phyloP scores from a whole-genome alignment of 2,888 invertebrate genomes.

The Mongoloraphidia duomilia region DNA sequence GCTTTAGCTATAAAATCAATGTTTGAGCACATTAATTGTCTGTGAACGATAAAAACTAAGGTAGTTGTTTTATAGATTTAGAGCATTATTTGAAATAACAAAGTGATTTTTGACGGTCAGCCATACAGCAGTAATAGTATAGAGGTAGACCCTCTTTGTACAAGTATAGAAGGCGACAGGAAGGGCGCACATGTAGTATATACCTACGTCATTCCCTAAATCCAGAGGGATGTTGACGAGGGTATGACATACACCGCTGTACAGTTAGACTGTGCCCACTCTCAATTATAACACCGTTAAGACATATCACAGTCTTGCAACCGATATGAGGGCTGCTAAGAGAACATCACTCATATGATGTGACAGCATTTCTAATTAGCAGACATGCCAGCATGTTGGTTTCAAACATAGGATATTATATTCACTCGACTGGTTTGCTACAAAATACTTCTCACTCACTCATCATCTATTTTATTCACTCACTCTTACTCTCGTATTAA shows the following conservation, averaged over 20 bases:
- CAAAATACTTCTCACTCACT: too few relatives aligned
- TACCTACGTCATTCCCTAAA: not conserved
- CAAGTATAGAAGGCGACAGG: too few relatives aligned
- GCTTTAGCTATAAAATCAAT: too few relatives aligned
- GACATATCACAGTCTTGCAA: constrained; percentile 16
- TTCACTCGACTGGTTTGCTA: too few relatives aligned
- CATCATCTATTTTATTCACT: too few relatives aligned
- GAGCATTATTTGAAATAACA: constrained; percentile 12
- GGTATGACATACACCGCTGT: constrained; percentile 24
- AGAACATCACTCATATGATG: constrained; percentile 26
- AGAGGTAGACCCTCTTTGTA: too few relatives aligned
- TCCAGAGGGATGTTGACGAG: constrained; percentile 25
- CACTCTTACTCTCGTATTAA: too few relatives aligned
- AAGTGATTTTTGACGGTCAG: constrained; percentile 25
- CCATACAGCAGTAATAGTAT: constrained; percentile 11
- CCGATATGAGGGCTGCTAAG: constrained; percentile 16
- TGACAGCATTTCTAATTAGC: constrained; percentile 30
- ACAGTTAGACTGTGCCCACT: constrained; percentile 4
- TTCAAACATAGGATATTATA: too few relatives aligned
- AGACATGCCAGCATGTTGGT: constrained; percentile 18
- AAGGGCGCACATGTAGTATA: too few relatives aligned
- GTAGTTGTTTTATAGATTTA: too few relatives aligned
- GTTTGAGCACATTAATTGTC: too few relatives aligned
- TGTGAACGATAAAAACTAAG: too few relatives aligned
- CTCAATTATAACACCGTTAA: not conserved